Evolutionary conservation across 2,888 invertebrate species (phyloP).

Genomic region (Bimastos eiseni): DNA sequence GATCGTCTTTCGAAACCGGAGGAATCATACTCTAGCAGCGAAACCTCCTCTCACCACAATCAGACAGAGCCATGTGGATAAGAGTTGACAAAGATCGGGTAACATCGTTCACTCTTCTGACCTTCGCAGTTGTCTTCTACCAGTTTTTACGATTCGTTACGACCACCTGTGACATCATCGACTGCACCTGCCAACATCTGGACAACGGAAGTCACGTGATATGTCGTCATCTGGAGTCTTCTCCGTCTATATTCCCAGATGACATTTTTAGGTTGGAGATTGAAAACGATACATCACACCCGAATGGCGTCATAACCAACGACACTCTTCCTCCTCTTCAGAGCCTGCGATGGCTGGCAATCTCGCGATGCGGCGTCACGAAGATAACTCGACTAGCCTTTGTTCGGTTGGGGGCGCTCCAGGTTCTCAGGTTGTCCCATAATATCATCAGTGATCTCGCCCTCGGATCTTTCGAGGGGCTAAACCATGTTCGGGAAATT

Average conservation of each 20-base stretch:
- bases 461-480: neutral
- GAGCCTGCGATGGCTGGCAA: neutral
- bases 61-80: neutral
- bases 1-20: neutral
- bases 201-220: neutral
- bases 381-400: neutral
- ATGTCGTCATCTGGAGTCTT: neutral
- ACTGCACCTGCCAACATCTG: neutral
- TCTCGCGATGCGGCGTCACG: neutral
- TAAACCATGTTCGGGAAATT: neutral
- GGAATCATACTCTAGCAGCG: neutral
- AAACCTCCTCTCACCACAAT: neutral
- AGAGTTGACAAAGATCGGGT: neutral
- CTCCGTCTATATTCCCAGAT: neutral
- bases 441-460: constrained; percentile 5
- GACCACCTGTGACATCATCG: neutral
- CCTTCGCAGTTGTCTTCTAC: neutral
- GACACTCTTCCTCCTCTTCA: neutral
- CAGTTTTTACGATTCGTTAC: neutral
- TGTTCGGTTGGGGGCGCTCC: neutral
- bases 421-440: neutral
- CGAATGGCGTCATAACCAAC: constrained; percentile 2
- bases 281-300: neutral
- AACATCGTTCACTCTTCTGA: neutral
- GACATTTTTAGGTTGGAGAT: neutral